phyloP scores from a whole-genome alignment of 2,797 vertebrate species.

The Mastacembelus armatus region DNA sequence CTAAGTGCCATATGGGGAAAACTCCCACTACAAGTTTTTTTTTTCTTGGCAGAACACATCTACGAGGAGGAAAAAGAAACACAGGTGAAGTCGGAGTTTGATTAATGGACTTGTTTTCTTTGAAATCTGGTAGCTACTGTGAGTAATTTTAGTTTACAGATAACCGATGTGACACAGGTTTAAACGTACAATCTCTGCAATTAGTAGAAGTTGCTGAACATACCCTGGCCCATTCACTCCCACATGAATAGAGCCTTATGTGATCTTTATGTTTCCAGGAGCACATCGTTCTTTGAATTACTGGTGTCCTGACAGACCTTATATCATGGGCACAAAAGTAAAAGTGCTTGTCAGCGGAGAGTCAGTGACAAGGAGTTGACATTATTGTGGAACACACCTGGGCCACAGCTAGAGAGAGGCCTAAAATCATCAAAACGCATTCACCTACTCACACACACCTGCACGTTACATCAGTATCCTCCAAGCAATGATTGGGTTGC shows the following conservation, averaged over 20 bases:
- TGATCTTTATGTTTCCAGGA: constrained; percentile 12
- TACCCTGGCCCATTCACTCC: background rate
- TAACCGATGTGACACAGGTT: background rate
- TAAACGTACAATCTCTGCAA: background rate
- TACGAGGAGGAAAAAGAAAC: background rate
- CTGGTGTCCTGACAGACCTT: constrained; percentile 40
- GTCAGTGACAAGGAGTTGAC: constrained; percentile 29
- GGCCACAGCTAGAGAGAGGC: constrained; percentile 35
- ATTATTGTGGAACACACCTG: constrained; percentile 15
- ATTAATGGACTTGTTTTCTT: background rate
- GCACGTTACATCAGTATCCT: constrained; percentile 66
- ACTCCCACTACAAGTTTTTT: constrained; percentile 15
- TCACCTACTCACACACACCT: constrained; percentile 48
- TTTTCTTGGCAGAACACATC: constrained; percentile 11
- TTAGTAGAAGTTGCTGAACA: background rate
- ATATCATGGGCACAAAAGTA: constrained; percentile 27
- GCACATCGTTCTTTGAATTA: constrained; percentile 42
- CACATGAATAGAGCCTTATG: background rate
- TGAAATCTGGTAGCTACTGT: background rate
- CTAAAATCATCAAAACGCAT: constrained; percentile 69
- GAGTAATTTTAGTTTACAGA: background rate
- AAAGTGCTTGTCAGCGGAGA: constrained; percentile 36
- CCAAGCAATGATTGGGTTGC: constrained; percentile 67
- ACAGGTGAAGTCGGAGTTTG: constrained; percentile 1
- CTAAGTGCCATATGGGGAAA: constrained; percentile 46